phyloP scores from a whole-genome alignment of 1,140 invertebrate species.

The Bombus ignitus region DNA sequence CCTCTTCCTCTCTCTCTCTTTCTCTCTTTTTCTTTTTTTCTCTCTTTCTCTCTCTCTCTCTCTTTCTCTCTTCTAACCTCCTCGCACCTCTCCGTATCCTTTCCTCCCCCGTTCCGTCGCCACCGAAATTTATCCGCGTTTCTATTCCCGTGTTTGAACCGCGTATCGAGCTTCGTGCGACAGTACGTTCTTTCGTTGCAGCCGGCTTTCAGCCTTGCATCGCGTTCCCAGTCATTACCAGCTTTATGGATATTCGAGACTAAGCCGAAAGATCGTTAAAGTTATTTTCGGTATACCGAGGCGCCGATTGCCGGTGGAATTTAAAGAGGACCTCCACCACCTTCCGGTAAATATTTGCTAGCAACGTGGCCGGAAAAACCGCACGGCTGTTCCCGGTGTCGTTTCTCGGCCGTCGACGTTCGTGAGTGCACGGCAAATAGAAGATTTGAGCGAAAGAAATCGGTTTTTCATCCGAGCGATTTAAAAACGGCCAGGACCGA shows the following conservation, averaged over 20 bases:
- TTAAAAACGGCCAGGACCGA: not conserved
- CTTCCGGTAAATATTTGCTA: conserved; percentile 65
- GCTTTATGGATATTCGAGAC: conserved; percentile 42
- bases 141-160: not conserved
- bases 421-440: conserved; percentile 62
- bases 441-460: conserved; percentile 53
- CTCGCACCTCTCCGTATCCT: not conserved
- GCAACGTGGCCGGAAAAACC: conserved; percentile 61
- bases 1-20: not conserved
- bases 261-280: conserved; percentile 54
- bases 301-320: conserved; percentile 58
- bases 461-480: conserved; percentile 36
- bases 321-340: conserved; percentile 57
- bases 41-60: not conserved
- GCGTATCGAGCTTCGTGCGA: not conserved
- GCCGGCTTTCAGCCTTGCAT: not conserved
- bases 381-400: conserved; percentile 45
- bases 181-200: not conserved
- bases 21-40: too few relatives aligned
- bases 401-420: conserved; percentile 33
- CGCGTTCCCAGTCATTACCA: conserved; percentile 34
- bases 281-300: conserved; percentile 50
- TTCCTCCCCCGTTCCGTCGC: not conserved
- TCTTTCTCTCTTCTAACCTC: too few relatives aligned
- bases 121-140: not conserved